Base-by-base conservation (phyloP, 1,140 invertebrate species). In the Psilanteris sp. region DNA sequence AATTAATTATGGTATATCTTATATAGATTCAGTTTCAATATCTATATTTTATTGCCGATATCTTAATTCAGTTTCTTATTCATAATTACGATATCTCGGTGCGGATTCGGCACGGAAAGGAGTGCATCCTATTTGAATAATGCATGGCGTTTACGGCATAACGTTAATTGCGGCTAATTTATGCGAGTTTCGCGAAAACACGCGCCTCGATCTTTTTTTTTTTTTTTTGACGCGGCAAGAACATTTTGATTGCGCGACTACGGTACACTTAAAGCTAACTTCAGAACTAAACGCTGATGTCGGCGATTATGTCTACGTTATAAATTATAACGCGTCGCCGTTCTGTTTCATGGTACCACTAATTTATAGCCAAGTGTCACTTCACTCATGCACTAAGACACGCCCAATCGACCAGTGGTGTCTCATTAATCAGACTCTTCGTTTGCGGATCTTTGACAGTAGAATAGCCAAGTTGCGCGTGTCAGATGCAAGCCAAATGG, bases 381-480 rank as follows among this genome's bases (percentile, higher is more conserved):
- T 77, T 54, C 43, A 54, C 43, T 62, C 59, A 70, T 70, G 64
- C 73, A 66, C 50, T 20, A 32, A 54, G 66, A 67, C 73, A 59
- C 34, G 26, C 44, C 27, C 43, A 55, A 8, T n/a, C 41, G 32
- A 54, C 57, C 18, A 36, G 18, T 36, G 52, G 39, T 66, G 54
- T 66, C 67, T 77, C 74, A 67, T 77, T 77, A 70, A 77, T 77
- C 74, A 77, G 72, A 75, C 72, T 75, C 62, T 68, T 75, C 72
- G 62, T 75, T 32, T 55, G 44, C 71, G 61, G 16, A 75, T 39
- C 71, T 67, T 75, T 75, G 71, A 75, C 71, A 75, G 62, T 13
- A 62, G 71, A 68, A 67, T 75, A 32, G 71, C 16, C 6, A 15
- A 55, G 13, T 67, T 43, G 62, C 71, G 48, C 55, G 71, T 9